Conservation (phyloP, 2,888 invertebrate species). For the Corbicula japonica region DNA sequence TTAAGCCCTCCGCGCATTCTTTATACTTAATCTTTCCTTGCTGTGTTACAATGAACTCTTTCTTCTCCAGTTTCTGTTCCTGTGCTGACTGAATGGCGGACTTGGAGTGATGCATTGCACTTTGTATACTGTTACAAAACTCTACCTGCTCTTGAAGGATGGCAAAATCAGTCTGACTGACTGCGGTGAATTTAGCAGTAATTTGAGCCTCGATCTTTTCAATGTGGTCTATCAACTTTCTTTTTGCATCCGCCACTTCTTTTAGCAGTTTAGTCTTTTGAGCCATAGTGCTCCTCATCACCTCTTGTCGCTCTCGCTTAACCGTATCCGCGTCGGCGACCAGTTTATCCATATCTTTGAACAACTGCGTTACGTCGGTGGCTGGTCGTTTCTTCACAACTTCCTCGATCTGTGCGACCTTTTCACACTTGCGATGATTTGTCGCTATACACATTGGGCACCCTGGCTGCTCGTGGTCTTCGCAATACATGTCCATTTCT, state of each 20-base stretch:
- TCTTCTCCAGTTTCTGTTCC: conserved; percentile 57
- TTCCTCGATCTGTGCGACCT: conserved; percentile 62
- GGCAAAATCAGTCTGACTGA: conserved; percentile 58
- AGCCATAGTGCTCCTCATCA: conserved; percentile 52
- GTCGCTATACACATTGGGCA: conserved; percentile 68
- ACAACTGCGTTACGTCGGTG: conserved; percentile 44
- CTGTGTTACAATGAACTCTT: conserved; percentile 59
- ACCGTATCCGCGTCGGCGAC: conserved; percentile 51
- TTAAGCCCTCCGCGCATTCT: conserved; percentile 56
- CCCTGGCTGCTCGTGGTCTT: conserved; percentile 67
- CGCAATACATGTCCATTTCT: conserved; percentile 67
- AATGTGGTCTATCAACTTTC: conserved; percentile 58
- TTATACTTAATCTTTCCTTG: conserved; percentile 57
- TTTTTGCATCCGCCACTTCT: conserved; percentile 59
- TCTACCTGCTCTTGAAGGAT: conserved; percentile 64
- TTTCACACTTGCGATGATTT: conserved; percentile 63
- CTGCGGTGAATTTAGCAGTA: conserved; percentile 56
- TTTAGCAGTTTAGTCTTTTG: conserved; percentile 59
- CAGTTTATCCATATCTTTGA: conserved; percentile 60
- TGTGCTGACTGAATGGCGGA: conserved; percentile 49
- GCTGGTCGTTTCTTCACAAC: conserved; percentile 47
- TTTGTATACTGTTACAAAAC: conserved; percentile 65
- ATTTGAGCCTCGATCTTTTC: conserved; percentile 63
- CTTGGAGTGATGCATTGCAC: conserved; percentile 62
- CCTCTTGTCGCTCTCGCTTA: conserved; percentile 61